Conservation (phyloP, 2,797 vertebrate genomes). For the Pangasius macronema region DNA sequence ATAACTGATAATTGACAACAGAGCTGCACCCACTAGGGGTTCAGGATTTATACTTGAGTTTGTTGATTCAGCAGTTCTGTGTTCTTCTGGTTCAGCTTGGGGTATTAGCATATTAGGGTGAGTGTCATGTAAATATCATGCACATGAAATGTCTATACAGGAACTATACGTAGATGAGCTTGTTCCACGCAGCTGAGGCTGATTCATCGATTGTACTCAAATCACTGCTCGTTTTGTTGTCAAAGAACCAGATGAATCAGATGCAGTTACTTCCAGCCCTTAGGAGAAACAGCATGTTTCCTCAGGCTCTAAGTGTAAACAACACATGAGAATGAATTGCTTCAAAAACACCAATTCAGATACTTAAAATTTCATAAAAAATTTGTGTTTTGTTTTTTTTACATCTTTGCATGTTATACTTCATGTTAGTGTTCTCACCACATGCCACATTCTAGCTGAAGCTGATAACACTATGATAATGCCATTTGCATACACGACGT, state of each 20-base stretch:
- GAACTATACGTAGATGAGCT: not conserved
- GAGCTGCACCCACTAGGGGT: not conserved
- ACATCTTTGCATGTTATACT: not conserved
- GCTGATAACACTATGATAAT: not conserved
- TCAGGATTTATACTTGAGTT: not conserved
- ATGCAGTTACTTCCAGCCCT: not conserved
- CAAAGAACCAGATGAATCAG: not conserved
- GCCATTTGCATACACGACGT: not conserved
- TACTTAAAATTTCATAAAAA: not conserved
- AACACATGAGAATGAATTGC: not conserved
- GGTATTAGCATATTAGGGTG: not conserved
- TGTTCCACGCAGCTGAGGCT: not conserved
- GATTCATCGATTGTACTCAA: not conserved
- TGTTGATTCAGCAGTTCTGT: not conserved
- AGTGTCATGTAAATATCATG: not conserved
- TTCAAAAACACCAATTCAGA: not conserved
- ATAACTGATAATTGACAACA: not conserved
- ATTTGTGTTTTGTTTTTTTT: not conserved
- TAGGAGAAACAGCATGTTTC: not conserved
- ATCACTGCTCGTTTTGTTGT: not conserved
- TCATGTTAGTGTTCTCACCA: slow-evolving; percentile 1
- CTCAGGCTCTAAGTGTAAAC: not conserved
- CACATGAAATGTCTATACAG: not conserved
- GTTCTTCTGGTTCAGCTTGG: not conserved
- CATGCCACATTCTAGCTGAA: not conserved